phyloP scores from a whole-genome alignment of 2,888 invertebrate species.

The Noctuana brunneofusca region DNA sequence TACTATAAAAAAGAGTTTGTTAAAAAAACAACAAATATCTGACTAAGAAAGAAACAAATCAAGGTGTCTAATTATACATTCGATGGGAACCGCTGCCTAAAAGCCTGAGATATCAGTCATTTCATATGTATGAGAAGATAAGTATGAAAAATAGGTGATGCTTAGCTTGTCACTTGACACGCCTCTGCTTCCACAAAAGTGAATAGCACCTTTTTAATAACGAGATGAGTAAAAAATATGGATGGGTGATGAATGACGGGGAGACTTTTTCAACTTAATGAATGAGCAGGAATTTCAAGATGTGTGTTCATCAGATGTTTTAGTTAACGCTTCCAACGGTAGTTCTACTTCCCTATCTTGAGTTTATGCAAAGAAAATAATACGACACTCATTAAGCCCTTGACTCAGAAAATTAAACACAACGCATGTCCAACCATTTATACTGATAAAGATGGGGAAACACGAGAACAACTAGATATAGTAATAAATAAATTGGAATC shows the following conservation, averaged over 20 bases:
- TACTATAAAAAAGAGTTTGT: not conserved
- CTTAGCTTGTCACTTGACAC: slow-evolving; percentile 21
- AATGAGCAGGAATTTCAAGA: not conserved
- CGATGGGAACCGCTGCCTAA: slow-evolving; percentile 16
- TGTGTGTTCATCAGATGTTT: slow-evolving; percentile 16
- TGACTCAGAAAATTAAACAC: slow-evolving; percentile 17
- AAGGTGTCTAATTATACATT: slow-evolving; percentile 10
- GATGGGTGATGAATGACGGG: slow-evolving; percentile 20
- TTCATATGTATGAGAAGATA: slow-evolving; percentile 29
- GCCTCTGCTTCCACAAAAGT: slow-evolving; percentile 13
- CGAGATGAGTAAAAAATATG: not conserved
- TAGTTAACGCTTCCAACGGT: not conserved
- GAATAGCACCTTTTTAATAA: slow-evolving; percentile 27
- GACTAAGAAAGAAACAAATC: not conserved
- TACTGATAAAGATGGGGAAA: no score
- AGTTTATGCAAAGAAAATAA: not conserved
- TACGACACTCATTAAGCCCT: no score
- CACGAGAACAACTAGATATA: slow-evolving; percentile 29
- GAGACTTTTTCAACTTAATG: slow-evolving; percentile 7
- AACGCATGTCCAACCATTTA: slow-evolving; percentile 17
- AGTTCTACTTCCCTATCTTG: not conserved
- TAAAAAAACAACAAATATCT: not conserved
- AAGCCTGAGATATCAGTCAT: slow-evolving; percentile 8
- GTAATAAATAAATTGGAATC: slow-evolving; percentile 30
- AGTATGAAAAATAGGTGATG: slow-evolving; percentile 30